phyloP scores from a whole-genome alignment of 2,113 vertebrate genomes.

The Myotis brandtii region DNA sequence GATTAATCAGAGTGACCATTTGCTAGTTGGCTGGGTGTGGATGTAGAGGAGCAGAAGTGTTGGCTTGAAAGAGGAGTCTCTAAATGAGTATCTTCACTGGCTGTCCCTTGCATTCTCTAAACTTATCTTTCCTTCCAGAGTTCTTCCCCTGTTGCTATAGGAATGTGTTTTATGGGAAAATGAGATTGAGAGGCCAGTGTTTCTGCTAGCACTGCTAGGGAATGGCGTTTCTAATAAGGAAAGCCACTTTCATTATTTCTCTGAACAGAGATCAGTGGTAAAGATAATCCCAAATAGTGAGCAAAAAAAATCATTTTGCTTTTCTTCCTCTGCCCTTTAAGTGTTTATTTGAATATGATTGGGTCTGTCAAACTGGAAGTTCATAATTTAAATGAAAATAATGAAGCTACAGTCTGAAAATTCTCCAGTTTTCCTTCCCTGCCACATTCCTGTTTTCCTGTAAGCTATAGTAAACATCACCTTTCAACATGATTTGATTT shows the following conservation, averaged over 20 bases:
- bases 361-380: background rate
- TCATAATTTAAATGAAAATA: conserved; percentile 49
- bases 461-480: background rate
- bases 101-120: background rate
- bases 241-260: background rate
- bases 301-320: background rate
- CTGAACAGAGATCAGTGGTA: background rate
- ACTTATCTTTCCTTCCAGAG: background rate
- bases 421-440: background rate
- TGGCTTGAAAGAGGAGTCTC: background rate
- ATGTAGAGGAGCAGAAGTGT: background rate
- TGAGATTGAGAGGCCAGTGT: conserved; percentile 24
- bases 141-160: background rate
- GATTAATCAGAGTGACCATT: background rate
- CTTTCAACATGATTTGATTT: conserved; percentile 11
- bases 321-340: conserved; percentile 45
- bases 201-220: background rate
- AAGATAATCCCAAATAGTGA: background rate
- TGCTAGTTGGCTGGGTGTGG: background rate
- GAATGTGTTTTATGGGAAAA: conserved; percentile 9
- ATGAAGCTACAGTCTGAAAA: background rate
- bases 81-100: background rate
- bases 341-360: background rate
- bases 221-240: background rate
- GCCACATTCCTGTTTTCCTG: background rate